These are phyloP conservation scores for Agrotis segetum DNA, from an alignment of 2,888 invertebrate species.

Conservation along the genomic window DNA sequence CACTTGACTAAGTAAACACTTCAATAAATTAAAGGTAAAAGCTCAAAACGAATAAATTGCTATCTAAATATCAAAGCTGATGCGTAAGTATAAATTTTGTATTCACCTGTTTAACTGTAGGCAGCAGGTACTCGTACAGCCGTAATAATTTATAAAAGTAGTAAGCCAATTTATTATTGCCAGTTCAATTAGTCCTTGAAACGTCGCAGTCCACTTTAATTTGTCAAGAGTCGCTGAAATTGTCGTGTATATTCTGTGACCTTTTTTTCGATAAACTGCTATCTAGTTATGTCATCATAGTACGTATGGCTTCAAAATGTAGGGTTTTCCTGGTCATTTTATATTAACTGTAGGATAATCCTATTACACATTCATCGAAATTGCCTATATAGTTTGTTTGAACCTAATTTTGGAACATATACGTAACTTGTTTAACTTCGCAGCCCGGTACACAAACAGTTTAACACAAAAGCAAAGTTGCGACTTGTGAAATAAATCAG, in stretches of 20 bases:
- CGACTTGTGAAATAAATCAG: conserved; percentile 21
- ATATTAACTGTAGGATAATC: no score
- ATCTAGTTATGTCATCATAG: conserved; percentile 16
- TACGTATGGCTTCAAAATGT: neutral
- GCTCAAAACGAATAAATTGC: conserved; percentile 8
- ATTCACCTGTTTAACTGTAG: neutral
- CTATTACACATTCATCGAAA: no score
- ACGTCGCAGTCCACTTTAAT: conserved; percentile 36
- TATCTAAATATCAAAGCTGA: conserved; percentile 16
- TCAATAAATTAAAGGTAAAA: conserved; percentile 5
- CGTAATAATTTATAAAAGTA: neutral
- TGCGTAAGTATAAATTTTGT: neutral
- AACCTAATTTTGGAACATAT: neutral
- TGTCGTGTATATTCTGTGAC: conserved; percentile 18
- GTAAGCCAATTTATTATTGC: conserved; percentile 16
- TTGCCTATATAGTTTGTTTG: neutral
- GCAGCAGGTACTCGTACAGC: neutral
- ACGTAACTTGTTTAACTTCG: neutral
- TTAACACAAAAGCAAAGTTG: neutral
- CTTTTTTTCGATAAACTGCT: conserved; percentile 22
- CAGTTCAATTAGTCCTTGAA: conserved; percentile 34
- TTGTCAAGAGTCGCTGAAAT: conserved; percentile 39
- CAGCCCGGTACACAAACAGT: neutral
- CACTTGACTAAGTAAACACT: conserved; percentile 1
- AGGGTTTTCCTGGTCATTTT: neutral